Evolutionary conservation across 2,113 vertebrate species (phyloP).

Genomic region (Pyxicephalus adspersus): DNA sequence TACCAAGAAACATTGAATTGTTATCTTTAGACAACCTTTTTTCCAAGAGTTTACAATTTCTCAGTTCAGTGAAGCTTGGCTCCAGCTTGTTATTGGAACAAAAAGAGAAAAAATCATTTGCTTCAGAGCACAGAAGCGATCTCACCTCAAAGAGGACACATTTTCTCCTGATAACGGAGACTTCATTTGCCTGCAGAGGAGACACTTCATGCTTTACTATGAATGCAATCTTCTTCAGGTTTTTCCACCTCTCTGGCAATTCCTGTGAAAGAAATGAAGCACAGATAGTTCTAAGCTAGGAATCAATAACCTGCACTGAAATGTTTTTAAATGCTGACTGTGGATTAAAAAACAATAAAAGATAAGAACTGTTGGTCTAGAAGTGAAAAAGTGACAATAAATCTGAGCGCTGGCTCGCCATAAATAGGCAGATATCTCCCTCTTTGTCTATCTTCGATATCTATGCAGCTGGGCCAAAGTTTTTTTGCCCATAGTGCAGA

Average conservation of each 20-base stretch:
- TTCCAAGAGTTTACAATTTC: constrained; percentile 99
- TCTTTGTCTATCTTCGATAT: too few relatives aligned
- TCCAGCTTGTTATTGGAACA: constrained; percentile 98
- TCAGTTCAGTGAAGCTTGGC: constrained; percentile 98
- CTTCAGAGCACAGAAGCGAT: constrained; percentile 91
- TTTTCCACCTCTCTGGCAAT: constrained; percentile 76
- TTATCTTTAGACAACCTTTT: constrained; percentile 96
- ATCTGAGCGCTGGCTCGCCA: too few relatives aligned
- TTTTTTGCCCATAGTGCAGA: too few relatives aligned
- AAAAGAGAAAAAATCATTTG: constrained; percentile 87
- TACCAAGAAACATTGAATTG: constrained; percentile 93
- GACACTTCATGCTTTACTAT: constrained; percentile 72
- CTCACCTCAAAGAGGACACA: constrained; percentile 88
- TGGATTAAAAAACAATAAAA: constrained; percentile 3
- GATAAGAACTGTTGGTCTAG: not conserved
- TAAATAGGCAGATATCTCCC: too few relatives aligned
- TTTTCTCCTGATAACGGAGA: constrained; percentile 89
- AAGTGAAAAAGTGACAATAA: too few relatives aligned
- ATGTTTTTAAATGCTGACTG: not conserved
- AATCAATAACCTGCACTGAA: constrained; percentile 24
- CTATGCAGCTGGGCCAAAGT: too few relatives aligned
- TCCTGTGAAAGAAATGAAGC: constrained; percentile 59
- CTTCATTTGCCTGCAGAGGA: constrained; percentile 78
- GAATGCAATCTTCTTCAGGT: constrained; percentile 78
- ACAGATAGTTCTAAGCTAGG: constrained; percentile 52